Base-by-base conservation (phyloP, 2,888 invertebrate genomes). In the Standfussiana lucernea region DNA sequence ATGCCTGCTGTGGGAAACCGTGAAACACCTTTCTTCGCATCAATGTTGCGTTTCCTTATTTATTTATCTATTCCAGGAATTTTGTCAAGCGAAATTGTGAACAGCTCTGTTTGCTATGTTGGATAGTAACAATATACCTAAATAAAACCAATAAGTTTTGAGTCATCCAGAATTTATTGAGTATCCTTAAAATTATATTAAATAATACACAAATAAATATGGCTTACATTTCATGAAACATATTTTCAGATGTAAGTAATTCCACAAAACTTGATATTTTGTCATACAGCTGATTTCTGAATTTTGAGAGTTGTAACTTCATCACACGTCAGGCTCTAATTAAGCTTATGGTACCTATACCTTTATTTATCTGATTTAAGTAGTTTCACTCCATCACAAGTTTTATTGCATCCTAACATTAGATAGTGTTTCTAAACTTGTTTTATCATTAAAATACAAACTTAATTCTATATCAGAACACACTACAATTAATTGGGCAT, bases 141-240 rank as follows among this genome's bases (percentile, higher is more conserved):
- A 77, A 8, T 1, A 77, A 80, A 80, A n/a, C 5, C 28, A 45
- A 50, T 21, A 28, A 8, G 10, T 32, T 67, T 75, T 24, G 18
- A 18, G 28, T 53, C 47, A 47, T 50, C 21, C 50, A 62, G 21
- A 50, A 45, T 62, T 62, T 71, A 80, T 80, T 80, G 21, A 76
- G 15, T 13, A 47, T 21, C 2, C 0, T 2, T 40, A 10, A 40
- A 40, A n/a, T 59, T 18, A 77, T 18, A 32, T 32, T 53, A 37
- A 28, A 13, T n/a, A n/a, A n/a, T n/a, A n/a, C 11, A 37, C 10
- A 18, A 0, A 13, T 59, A 18, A 24, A 21, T n/a, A 65, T 7
- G 53, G 35, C 47, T 74, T 73, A 47, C 24, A 32, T 61, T 37
- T 32, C 6, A 75, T n/a, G 24, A 75, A 75, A 62, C 40, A 75